Percentiles rank a stretch among this genome's conserved stretches.
These are phyloP conservation scores for Pegoplata infirma DNA, from an alignment of 2,888 invertebrate genomes.

Conservation along the genomic window DNA sequence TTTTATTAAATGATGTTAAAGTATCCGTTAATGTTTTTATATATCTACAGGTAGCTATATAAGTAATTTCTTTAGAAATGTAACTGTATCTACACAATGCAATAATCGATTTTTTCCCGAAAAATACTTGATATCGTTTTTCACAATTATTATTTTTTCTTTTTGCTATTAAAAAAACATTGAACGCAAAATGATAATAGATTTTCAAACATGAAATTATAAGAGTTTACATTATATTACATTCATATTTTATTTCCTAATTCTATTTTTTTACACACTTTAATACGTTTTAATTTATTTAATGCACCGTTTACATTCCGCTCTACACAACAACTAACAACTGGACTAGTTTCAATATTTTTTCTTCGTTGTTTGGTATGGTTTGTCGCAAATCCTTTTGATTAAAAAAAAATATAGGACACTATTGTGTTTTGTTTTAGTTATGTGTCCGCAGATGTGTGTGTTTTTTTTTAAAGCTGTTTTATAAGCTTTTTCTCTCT, in stretches of 20 bases:
- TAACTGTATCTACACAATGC: conserved; percentile 48
- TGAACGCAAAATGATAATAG: background rate
- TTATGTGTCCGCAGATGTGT: too few species aligned
- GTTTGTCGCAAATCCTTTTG: conserved; percentile 36
- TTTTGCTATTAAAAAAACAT: too few species aligned
- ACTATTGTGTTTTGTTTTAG: conserved; percentile 34
- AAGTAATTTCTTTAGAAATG: background rate
- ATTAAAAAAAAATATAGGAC: conserved; percentile 45
- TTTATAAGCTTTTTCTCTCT: too few species aligned
- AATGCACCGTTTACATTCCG: conserved; percentile 26
- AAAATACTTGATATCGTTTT: background rate
- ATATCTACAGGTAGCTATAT: conserved; percentile 73
- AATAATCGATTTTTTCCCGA: conserved; percentile 56
- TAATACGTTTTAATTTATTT: conserved; percentile 14
- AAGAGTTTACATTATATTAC: background rate
- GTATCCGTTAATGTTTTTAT: conserved; percentile 49
- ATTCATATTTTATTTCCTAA: background rate
- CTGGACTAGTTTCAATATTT: conserved; percentile 28
- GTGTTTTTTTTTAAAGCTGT: too few species aligned
- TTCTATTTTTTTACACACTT: conserved; percentile 11
- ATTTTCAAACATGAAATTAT: conserved; percentile 1
- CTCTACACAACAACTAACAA: conserved; percentile 51
- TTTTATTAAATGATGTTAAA: background rate
- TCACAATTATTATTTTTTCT: background rate
- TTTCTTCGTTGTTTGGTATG: background rate